These are phyloP conservation scores for Lycophotia porphyrea DNA, from an alignment of 2,888 invertebrate genomes.

Conservation along the genomic window DNA sequence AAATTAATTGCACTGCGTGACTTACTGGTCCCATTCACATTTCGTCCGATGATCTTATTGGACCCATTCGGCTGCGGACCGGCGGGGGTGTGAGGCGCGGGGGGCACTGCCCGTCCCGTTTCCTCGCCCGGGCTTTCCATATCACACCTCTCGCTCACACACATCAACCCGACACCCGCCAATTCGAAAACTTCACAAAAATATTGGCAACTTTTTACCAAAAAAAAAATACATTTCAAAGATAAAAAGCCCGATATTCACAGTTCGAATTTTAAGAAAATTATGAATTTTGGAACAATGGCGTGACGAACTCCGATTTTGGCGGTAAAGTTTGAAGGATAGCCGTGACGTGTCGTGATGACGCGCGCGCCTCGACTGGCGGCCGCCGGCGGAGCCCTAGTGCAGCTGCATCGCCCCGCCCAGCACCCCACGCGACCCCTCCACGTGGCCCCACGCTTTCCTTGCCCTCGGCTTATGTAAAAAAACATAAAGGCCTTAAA, in stretches of 20 bases:
- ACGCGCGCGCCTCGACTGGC: slow-evolving; percentile 86
- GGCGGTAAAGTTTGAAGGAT: slow-evolving; percentile 70
- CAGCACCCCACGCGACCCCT: slow-evolving; percentile 85
- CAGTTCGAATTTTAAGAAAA: slow-evolving; percentile 52
- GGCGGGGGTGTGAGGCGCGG: slow-evolving; percentile 85
- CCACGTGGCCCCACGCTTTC: slow-evolving; percentile 84
- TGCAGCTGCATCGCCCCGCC: slow-evolving; percentile 89
- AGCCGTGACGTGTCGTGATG: slow-evolving; percentile 82
- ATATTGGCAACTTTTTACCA: slow-evolving; percentile 65
- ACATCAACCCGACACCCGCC: slow-evolving; percentile 86
- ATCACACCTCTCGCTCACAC: slow-evolving; percentile 86
- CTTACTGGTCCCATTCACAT: slow-evolving; percentile 92
- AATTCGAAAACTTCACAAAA: slow-evolving; percentile 84
- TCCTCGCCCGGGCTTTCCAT: slow-evolving; percentile 89
- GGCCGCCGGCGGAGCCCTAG: slow-evolving; percentile 80
- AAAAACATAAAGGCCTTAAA: slow-evolving; percentile 77
- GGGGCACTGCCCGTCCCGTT: slow-evolving; percentile 84
- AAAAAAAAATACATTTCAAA: slow-evolving; percentile 58
- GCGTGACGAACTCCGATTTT: slow-evolving; percentile 68
- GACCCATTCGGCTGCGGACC: slow-evolving; percentile 88
- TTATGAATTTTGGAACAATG: slow-evolving; percentile 41
- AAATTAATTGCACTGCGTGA: slow-evolving; percentile 75
- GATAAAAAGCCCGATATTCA: slow-evolving; percentile 48
- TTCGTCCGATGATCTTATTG: slow-evolving; percentile 92
- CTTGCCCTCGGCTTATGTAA: slow-evolving; percentile 84